These are phyloP conservation scores for Therioaphis trifolii DNA, from an alignment of 2,888 invertebrate species.

Conservation along the genomic window DNA sequence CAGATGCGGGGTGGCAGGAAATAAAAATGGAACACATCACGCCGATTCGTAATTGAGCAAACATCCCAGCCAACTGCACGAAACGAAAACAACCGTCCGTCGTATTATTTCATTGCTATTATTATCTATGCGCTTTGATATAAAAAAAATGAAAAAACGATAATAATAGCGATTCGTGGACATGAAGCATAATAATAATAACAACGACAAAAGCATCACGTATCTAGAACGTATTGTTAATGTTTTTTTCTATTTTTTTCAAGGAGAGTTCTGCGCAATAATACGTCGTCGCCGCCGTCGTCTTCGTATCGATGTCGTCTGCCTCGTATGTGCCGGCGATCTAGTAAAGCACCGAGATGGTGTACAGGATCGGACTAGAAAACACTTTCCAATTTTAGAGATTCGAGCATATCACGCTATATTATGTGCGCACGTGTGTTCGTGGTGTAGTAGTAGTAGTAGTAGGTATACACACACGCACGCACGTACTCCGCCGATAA, in stretches of 20 bases:
- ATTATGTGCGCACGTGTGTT: not conserved
- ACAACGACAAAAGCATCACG: not conserved
- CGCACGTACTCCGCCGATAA: not conserved
- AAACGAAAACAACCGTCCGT: no score
- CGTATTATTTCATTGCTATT: no score
- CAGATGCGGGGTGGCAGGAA: no score
- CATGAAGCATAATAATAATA: not conserved
- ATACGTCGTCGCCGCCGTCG: no score
- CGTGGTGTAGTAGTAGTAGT: no score
- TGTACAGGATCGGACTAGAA: constrained; percentile 7
- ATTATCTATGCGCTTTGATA: not conserved
- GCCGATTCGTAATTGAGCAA: no score
- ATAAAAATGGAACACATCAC: no score
- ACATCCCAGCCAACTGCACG: no score
- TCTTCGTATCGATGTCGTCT: not conserved
- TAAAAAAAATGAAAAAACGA: not conserved
- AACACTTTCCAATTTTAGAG: constrained; percentile 49
- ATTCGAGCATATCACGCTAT: constrained; percentile 4
- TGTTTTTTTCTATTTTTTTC: not conserved
- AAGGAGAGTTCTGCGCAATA: not conserved
- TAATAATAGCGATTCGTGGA: not conserved
- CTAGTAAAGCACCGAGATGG: constrained; percentile 5
- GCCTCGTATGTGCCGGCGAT: not conserved
- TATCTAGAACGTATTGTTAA: not conserved
- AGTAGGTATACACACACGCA: not conserved